A percentile compares a stretch with the other conserved stretches of the same genome.
Evolutionary conservation across 1,140 invertebrate genomes (phyloP).

Genomic region (Drosophila busckii): DNA sequence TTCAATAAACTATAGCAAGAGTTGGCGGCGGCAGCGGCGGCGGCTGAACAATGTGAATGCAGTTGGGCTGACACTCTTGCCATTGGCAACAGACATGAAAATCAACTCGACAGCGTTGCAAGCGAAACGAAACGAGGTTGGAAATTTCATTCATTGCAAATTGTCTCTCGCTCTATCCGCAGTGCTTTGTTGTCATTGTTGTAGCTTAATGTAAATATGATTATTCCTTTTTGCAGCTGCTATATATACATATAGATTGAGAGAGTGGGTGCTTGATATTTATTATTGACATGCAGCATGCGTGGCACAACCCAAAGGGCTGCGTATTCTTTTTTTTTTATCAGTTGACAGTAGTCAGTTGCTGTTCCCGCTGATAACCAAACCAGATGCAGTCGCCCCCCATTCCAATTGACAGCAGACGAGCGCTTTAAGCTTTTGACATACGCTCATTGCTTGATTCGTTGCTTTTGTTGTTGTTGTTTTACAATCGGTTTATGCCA

Average conservation of each 20-base stretch:
- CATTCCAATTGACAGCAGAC: background rate
- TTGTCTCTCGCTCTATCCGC: background rate
- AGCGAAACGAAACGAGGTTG: conserved; percentile 18
- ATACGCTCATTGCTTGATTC: conserved; percentile 43
- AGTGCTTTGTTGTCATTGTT: conserved; percentile 16
- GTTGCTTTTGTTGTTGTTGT: conserved; percentile 29
- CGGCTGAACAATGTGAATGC: background rate
- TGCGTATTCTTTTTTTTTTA: too few relatives aligned
- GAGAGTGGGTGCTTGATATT: too few relatives aligned
- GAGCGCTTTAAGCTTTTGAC: conserved; percentile 51
- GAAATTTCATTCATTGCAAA: conserved; percentile 37
- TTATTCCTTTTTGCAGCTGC: conserved; percentile 47
- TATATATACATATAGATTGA: conserved; percentile 17
- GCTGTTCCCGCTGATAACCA: conserved; percentile 57
- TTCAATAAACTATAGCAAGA: conserved; percentile 37
- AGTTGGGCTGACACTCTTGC: conserved; percentile 1
- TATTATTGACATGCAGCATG: conserved; percentile 62
- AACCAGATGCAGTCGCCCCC: background rate
- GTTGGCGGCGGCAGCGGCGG: conserved; percentile 1
- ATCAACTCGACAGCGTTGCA: conserved; percentile 43
- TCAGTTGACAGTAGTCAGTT: conserved; percentile 58
- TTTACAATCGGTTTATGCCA: conserved; percentile 49
- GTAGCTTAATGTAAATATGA: conserved; percentile 70
- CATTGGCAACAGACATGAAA: conserved; percentile 42
- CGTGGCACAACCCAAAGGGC: conserved; percentile 41